phyloP scores from a whole-genome alignment of 53 echinoderm and acorn worm species.

The Holothuria leucospilota region DNA sequence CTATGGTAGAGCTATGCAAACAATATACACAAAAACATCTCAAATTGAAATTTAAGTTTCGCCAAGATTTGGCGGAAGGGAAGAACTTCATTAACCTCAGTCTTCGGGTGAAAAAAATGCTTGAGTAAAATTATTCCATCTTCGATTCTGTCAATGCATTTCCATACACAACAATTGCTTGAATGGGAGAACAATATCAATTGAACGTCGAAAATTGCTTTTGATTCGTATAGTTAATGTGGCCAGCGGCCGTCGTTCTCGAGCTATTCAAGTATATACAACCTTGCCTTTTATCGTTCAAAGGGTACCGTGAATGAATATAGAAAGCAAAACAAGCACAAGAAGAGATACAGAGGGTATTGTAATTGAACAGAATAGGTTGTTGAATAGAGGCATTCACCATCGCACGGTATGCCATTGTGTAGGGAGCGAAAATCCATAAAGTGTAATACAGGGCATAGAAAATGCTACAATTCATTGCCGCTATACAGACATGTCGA shows the following conservation, averaged over 20 bases:
- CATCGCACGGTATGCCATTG: constrained; percentile 43
- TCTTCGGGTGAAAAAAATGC: not conserved
- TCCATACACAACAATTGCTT: constrained; percentile 21
- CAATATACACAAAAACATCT: too few relatives aligned
- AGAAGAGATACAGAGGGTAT: constrained; percentile 17
- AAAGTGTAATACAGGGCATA: constrained; percentile 23
- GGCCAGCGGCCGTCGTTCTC: constrained; percentile 43
- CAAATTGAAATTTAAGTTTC: constrained; percentile 17
- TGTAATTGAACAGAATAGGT: constrained; percentile 45
- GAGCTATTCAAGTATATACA: not conserved
- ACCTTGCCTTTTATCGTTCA: constrained; percentile 38
- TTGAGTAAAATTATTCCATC: too few relatives aligned
- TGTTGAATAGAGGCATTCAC: constrained; percentile 38
- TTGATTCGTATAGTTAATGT: constrained; percentile 35
- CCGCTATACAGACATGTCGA: constrained; percentile 34
- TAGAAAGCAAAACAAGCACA: constrained; percentile 39
- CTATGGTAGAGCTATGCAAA: too few relatives aligned
- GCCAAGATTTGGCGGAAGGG: not conserved
- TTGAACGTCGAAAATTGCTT: not conserved
- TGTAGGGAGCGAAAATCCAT: constrained; percentile 44
- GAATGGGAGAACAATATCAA: not conserved
- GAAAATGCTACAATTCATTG: constrained; percentile 52
- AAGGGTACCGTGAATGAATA: constrained; percentile 37
- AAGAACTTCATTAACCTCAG: constrained; percentile 30
- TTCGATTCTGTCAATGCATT: not conserved